Base-by-base conservation (phyloP, 2,888 invertebrate genomes). In the Eupsilia transversa region DNA sequence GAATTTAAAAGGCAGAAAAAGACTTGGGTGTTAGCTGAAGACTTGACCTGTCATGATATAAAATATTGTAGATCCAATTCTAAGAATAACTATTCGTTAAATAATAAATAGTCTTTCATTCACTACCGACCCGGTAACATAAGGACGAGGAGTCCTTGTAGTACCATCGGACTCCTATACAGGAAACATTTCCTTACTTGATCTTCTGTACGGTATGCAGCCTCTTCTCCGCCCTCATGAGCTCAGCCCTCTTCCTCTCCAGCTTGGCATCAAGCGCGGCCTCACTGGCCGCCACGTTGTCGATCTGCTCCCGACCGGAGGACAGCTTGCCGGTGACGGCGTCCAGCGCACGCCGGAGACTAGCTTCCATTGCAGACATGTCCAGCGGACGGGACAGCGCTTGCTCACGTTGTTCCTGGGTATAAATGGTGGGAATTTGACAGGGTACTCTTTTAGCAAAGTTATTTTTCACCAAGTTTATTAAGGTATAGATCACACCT, bases 161-260 rank as follows among this genome's bases (percentile, higher is more conserved):
- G 56, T 54, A 56, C 30, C 17, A 30, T 30, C 17, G 30, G 7
- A 17, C 30, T 56, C 30, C 17, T 10, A 20, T 10, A 33, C n/a
- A 70, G 9, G 27, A 54, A n/a, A n/a, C n/a, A n/a, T n/a, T n/a
- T n/a, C n/a, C 92, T 91, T 85, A 98, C 98, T 99, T 98, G 82
- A 99, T 99, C 97, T 99, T 99, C 94, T 99, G 98, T 86, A 99
- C 96, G 0, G 99, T 99, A 89, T 98, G 98, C 64, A 99, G 96
- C 52, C 99, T 97, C 93, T 99, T 99, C 93, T 99, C 98, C 83
- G 99, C 99, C 70, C 99, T 97, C 88, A 99, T 98, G 83, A 99
- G 96, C 92, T 99, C 99, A 0, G 98, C 97, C 84, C 97, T 97
- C 84, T 99, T 98, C 76, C 99, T 97, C 92, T 99, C 99, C 75